Percentiles rank a stretch among this genome's conserved stretches.
Conservation (phyloP, 2,113 vertebrate species). For the Nanorana parkeri region DNA sequence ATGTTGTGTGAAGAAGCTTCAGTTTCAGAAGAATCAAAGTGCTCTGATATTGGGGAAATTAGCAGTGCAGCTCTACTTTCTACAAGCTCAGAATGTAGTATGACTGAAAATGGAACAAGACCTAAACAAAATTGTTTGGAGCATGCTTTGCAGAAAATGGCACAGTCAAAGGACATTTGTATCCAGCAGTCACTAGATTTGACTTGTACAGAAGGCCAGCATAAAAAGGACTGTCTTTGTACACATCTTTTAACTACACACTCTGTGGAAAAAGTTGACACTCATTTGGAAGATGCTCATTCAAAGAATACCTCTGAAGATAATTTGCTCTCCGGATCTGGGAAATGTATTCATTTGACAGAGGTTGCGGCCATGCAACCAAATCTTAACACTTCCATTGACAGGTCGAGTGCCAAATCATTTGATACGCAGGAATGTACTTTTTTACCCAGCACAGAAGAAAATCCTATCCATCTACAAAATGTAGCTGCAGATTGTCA, state of each 20-base stretch:
- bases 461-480: not conserved
- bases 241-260: not conserved
- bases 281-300: not conserved
- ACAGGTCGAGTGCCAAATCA: constrained; percentile 20
- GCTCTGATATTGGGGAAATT: not conserved
- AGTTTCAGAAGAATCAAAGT: not conserved
- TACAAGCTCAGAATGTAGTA: not conserved
- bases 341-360: too few relatives aligned
- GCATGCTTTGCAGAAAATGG: not conserved
- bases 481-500: not conserved
- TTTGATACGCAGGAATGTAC: not conserved
- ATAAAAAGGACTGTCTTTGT: not conserved
- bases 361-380: not conserved
- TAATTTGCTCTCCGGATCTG: not conserved
- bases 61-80: too few relatives aligned
- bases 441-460: not conserved
- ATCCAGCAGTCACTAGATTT: not conserved
- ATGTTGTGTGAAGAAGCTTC: not conserved
- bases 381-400: not conserved
- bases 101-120: not conserved
- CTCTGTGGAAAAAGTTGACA: not conserved
- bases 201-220: not conserved
- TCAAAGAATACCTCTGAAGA: not conserved
- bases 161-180: not conserved
- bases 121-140: not conserved